Conservation (phyloP, 2,888 invertebrate species). For the Megamerina dolium region DNA sequence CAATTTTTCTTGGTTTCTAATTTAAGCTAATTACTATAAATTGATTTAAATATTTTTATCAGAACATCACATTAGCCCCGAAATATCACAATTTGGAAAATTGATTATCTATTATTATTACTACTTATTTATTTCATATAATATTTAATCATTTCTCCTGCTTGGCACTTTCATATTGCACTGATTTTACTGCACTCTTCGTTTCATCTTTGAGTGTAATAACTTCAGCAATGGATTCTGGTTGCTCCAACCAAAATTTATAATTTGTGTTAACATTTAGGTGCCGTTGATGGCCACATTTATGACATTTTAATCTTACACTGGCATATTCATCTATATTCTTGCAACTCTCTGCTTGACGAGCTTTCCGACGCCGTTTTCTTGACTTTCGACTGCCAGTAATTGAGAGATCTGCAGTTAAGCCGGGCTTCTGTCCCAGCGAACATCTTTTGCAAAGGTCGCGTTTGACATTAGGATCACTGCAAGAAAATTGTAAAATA, state of each 20-base stretch:
- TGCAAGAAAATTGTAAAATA: too few species aligned
- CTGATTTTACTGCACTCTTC: background rate
- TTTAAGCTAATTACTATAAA: too few species aligned
- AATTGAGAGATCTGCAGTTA: conserved; percentile 32
- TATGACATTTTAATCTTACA: conserved; percentile 31
- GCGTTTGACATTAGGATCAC: conserved; percentile 44
- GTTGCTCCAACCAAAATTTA: conserved; percentile 43
- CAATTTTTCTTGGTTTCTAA: too few species aligned
- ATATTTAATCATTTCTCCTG: background rate
- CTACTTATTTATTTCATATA: background rate
- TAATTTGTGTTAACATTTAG: conserved; percentile 33
- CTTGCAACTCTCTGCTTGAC: background rate
- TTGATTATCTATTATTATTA: too few species aligned
- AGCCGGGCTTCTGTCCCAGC: conserved; percentile 35
- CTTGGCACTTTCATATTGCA: background rate
- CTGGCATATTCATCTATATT: conserved; percentile 19
- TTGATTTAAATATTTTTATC: too few species aligned
- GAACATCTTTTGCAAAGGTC: conserved; percentile 44
- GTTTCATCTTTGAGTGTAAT: background rate
- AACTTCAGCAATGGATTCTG: conserved; percentile 32
- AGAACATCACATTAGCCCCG: too few species aligned
- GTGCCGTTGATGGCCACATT: conserved; percentile 33
- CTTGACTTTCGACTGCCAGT: too few species aligned
- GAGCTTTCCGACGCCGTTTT: conserved; percentile 11
- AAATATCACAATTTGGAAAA: too few species aligned